Evolutionary conservation across 2,797 vertebrate genomes (phyloP).

Genomic region (Enteromius anoplus): DNA sequence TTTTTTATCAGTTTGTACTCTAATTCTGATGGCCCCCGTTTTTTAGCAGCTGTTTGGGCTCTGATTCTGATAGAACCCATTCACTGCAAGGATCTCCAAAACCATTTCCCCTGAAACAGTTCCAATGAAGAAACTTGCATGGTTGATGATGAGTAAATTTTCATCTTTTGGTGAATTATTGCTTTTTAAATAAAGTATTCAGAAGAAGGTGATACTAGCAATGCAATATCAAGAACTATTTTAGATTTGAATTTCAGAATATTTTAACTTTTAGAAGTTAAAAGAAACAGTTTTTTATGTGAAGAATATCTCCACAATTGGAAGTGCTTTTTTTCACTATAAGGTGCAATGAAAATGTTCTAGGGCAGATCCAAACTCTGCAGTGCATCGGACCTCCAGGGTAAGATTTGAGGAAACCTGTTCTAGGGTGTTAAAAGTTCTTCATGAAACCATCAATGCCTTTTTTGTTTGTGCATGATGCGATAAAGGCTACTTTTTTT

Average conservation of each 20-base stretch:
- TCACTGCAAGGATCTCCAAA: neutral
- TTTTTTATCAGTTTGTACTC: neutral
- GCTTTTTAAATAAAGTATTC: neutral
- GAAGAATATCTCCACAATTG: neutral
- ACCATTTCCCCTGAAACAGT: neutral
- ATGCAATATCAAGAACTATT: neutral
- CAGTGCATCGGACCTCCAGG: too few species aligned
- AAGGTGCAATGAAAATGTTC: neutral
- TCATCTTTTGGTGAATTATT: neutral
- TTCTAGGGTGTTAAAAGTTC: neutral
- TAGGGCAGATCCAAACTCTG: too few species aligned
- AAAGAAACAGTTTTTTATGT: neutral
- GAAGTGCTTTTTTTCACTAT: neutral
- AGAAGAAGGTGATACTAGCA: neutral
- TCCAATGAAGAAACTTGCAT: neutral
- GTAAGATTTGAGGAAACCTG: too few species aligned
- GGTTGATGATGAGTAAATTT: neutral
- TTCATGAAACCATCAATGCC: neutral
- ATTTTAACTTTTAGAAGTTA: neutral
- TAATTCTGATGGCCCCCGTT: neutral
- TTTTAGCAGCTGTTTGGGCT: neutral
- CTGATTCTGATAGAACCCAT: neutral
- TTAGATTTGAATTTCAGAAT: neutral
- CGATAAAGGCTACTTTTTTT: neutral
- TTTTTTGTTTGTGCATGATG: neutral